A percentile compares a stretch with the other conserved stretches of the same genome.
phyloP scores from a whole-genome alignment of 2,113 vertebrate species.

The Hyperoodon ampullatus region DNA sequence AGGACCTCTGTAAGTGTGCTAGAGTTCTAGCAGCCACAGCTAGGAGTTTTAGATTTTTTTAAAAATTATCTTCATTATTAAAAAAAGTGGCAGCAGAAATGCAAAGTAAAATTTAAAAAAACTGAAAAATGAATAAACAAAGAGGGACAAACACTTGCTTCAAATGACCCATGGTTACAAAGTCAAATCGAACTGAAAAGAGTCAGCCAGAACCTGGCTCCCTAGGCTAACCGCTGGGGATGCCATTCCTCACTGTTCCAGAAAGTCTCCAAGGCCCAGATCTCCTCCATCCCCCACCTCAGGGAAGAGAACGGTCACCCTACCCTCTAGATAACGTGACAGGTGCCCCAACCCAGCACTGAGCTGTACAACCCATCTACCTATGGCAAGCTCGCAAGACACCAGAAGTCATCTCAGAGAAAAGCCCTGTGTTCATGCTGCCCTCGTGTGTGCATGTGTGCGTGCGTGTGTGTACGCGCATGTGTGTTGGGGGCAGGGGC shows the following conservation, averaged over 20 bases:
- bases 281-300: too few relatives aligned
- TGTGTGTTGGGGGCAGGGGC: background rate
- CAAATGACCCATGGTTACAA: background rate
- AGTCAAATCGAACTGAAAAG: background rate
- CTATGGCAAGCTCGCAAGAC: background rate
- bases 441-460: rapidly evolving
- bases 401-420: background rate
- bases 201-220: background rate
- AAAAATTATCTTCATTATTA: background rate
- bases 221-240: background rate
- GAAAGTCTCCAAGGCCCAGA: background rate
- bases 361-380: background rate
- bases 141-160: background rate
- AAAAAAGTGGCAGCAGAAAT: background rate
- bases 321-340: background rate
- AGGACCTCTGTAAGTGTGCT: background rate
- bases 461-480: background rate
- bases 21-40: background rate
- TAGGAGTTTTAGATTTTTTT: background rate
- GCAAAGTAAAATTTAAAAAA: background rate
- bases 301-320: background rate
- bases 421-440: background rate
- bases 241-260: background rate
- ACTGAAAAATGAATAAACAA: background rate
- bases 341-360: background rate